Evolutionary conservation across 2,888 invertebrate species (phyloP), one percentile per base, ranked within the genome.

Genomic region (Eupithecia subfuscata): DNA sequence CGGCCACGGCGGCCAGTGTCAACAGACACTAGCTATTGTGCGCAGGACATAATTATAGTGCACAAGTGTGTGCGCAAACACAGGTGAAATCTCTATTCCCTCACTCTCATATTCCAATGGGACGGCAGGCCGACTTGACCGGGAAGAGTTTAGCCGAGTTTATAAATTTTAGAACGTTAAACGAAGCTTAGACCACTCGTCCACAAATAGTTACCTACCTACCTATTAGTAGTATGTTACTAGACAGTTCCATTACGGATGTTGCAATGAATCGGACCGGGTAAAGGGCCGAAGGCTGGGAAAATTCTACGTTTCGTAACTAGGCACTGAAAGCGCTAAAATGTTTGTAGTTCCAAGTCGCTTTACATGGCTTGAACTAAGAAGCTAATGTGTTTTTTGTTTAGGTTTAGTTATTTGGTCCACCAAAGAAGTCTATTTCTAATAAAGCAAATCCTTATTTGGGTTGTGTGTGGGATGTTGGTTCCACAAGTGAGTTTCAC

Each of bases 201-300:
- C 9, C 6, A 25, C 60, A 25, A 25, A 22, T 25, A 60, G 25
- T 60, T 60, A 25, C 12, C 25, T 25, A 25, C 12, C 52, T 56
- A 56, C 11, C 11, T 22, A 22, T 56, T 5, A 22, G 60, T 25
- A 22, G n/a, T 12, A 56, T 22, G 65, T 30, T 37, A 65, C 43
- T 40, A 68, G 68, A 68, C 68, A 43, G 43, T 68, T 63, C 43
- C 37, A 48, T 75, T 37, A 48, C 64, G 78, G 78, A 76, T 81
- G 78, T 79, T 74, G 80, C 76, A 81, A 81, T 68, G 77, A 70
- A 70, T 77, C 77, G 63, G 64, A 48, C 70, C 37, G 72, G 71
- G 63, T 67, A 77, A 86, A 86, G 87, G 87, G 79, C 83, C 85
- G 88, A 89, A 90, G 89, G 86, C 90, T 90, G 90, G 84, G 90